These are phyloP conservation scores for Ifrita kowaldi DNA, from an alignment of 2,113 vertebrate species.

Conservation along the genomic window DNA sequence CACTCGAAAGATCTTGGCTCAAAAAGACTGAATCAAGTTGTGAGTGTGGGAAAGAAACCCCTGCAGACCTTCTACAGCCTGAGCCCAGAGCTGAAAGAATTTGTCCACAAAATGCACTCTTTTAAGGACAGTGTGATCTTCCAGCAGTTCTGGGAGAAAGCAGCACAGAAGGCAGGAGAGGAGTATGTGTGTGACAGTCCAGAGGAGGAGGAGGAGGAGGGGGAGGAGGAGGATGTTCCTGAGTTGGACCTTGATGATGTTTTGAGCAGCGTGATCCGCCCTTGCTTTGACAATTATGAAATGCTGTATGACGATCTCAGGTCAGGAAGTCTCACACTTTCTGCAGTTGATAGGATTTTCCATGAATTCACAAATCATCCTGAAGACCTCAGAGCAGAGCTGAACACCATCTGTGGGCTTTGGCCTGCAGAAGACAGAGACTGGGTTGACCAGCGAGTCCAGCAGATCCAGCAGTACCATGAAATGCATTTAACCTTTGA, in stretches of 20 bases:
- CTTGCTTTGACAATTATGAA: slow-evolving; percentile 63
- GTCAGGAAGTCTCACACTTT: slow-evolving; percentile 75
- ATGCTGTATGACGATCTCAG: slow-evolving; percentile 70
- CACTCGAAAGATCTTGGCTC: slow-evolving; percentile 59
- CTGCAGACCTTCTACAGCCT: slow-evolving; percentile 73
- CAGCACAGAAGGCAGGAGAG: not conserved
- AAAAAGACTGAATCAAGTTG: slow-evolving; percentile 45
- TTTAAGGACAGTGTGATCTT: slow-evolving; percentile 81
- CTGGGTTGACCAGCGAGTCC: slow-evolving; percentile 79
- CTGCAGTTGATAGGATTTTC: slow-evolving; percentile 75
- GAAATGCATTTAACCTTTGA: slow-evolving; percentile 81
- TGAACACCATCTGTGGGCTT: slow-evolving; percentile 70
- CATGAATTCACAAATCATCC: slow-evolving; percentile 73
- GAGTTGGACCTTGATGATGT: slow-evolving; percentile 9
- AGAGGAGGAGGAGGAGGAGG: not conserved
- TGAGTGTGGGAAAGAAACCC: slow-evolving; percentile 46
- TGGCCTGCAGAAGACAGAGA: not conserved
- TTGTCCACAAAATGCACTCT: slow-evolving; percentile 51
- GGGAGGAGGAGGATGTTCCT: not conserved
- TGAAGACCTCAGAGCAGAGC: slow-evolving; percentile 64
- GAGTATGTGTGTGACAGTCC: not conserved
- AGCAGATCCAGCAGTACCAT: slow-evolving; percentile 88
- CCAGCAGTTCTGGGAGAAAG: slow-evolving; percentile 76
- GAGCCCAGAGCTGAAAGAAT: slow-evolving; percentile 49
- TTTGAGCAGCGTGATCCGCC: slow-evolving; percentile 37